These are phyloP conservation scores for Gymnobelideus leadbeateri DNA, from an alignment of 2,113 vertebrate species.

Conservation along the genomic window DNA sequence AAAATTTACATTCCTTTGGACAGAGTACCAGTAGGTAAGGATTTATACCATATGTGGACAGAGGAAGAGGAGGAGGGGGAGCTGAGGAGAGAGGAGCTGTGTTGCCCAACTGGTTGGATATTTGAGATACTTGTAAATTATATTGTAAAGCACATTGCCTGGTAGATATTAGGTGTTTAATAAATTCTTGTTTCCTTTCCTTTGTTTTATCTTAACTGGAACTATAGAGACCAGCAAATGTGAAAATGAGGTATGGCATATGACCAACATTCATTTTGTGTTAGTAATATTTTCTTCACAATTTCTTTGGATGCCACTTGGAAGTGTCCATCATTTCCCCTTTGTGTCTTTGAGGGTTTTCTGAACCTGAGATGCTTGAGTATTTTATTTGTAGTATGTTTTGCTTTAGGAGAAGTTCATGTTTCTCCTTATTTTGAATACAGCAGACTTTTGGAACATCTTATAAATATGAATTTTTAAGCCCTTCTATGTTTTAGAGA, in stretches of 20 bases:
- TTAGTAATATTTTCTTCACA: not conserved
- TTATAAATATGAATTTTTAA: slow-evolving; percentile 53
- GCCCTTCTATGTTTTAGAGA: slow-evolving; percentile 22
- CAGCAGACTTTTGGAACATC: slow-evolving; percentile 44
- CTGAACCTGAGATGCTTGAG: slow-evolving; percentile 32
- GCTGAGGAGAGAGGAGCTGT: no score
- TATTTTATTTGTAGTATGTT: slow-evolving; percentile 57
- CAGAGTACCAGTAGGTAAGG: no score
- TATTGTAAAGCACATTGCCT: no score
- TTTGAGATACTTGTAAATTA: no score
- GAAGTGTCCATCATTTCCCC: slow-evolving; percentile 6
- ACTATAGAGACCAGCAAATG: not conserved
- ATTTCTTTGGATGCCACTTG: slow-evolving; percentile 17
- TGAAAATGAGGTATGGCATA: not conserved
- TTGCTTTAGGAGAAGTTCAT: slow-evolving; percentile 61
- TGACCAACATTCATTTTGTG: slow-evolving; percentile 17
- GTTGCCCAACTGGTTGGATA: no score
- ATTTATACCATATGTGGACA: no score
- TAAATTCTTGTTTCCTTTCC: not conserved
- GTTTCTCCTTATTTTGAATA: slow-evolving; percentile 47
- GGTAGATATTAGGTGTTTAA: not conserved
- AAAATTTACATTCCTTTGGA: no score
- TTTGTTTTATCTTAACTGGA: not conserved
- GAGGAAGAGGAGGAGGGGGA: no score
- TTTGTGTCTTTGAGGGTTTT: slow-evolving; percentile 23